These are phyloP conservation scores for Chalcis sispes DNA, from an alignment of 2,888 invertebrate species.

Conservation along the genomic window DNA sequence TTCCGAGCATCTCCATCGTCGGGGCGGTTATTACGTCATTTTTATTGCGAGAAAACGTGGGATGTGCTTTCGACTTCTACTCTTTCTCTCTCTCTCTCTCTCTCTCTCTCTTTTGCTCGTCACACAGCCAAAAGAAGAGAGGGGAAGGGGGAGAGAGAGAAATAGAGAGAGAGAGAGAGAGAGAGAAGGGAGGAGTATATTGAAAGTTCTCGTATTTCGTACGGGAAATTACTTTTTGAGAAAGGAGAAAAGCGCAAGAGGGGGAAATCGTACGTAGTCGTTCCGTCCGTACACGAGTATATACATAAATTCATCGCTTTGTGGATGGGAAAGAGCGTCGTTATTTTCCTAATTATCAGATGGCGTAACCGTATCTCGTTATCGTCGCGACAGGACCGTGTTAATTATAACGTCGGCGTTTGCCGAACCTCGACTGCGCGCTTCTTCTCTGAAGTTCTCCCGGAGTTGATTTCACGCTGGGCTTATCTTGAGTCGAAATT, in stretches of 20 bases:
- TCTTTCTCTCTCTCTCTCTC: not conserved
- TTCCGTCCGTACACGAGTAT: no score
- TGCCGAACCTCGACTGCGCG: no score
- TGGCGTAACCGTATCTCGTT: conserved; percentile 46
- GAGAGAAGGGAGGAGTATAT: conserved; percentile 31
- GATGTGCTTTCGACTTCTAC: conserved; percentile 24
- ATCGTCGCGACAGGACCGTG: conserved; percentile 3
- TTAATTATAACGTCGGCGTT: conserved; percentile 42
- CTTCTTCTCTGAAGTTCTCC: conserved; percentile 28
- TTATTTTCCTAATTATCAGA: conserved; percentile 54
- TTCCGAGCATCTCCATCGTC: conserved; percentile 36
- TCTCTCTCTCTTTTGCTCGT: not conserved
- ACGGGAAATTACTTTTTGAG: conserved; percentile 46
- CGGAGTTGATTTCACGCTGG: conserved; percentile 20
- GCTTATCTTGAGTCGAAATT: conserved; percentile 13
- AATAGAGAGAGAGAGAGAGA: no score
- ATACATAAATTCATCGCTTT: conserved; percentile 12
- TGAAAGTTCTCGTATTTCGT: conserved; percentile 46
- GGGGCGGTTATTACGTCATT: conserved; percentile 56
- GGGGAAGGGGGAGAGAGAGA: not conserved
- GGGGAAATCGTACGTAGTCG: no score
- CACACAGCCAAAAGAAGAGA: no score
- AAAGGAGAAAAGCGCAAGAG: not conserved
- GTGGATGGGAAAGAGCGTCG: conserved; percentile 1
- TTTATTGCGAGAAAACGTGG: conserved; percentile 51